These are phyloP conservation scores for Hyles lineata DNA, from an alignment of 2,888 invertebrate species.

Conservation along the genomic window DNA sequence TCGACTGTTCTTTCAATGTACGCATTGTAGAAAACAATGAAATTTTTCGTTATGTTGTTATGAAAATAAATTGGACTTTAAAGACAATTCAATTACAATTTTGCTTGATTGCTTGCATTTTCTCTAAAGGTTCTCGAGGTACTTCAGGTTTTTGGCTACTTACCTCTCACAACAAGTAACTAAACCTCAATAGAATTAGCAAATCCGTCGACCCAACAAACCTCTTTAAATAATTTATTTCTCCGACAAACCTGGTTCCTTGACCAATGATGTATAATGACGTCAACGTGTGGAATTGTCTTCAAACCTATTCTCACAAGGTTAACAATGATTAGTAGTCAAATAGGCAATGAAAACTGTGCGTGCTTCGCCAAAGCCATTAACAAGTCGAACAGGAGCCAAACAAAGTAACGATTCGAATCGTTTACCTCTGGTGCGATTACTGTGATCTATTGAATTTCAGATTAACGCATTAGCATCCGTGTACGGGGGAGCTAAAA, in stretches of 20 bases:
- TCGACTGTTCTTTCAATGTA: no score
- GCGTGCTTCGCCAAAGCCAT: conserved; percentile 12
- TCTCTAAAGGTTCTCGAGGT: no score
- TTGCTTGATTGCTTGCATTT: no score
- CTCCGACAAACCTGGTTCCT: background rate
- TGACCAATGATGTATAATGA: background rate
- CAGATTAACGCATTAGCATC: conserved; percentile 65
- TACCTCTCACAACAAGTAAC: no score
- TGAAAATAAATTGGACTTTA: no score
- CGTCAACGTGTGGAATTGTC: background rate
- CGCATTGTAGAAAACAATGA: no score
- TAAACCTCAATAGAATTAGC: no score
- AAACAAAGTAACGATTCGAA: conserved; percentile 38
- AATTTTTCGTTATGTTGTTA: no score
- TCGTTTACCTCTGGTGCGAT: conserved; percentile 50
- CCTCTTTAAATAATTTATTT: background rate
- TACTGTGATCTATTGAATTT: conserved; percentile 59
- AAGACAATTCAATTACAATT: no score
- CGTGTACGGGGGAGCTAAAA: conserved; percentile 56
- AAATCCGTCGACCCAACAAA: no score
- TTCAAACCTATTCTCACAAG: conserved; percentile 4
- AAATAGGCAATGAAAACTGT: background rate
- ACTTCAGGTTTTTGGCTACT: no score
- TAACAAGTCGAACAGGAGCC: conserved; percentile 14
- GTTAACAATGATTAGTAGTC: conserved; percentile 12